Evolutionary conservation across 2,888 invertebrate species (phyloP).

Genomic region (Aporophyla nigra): DNA sequence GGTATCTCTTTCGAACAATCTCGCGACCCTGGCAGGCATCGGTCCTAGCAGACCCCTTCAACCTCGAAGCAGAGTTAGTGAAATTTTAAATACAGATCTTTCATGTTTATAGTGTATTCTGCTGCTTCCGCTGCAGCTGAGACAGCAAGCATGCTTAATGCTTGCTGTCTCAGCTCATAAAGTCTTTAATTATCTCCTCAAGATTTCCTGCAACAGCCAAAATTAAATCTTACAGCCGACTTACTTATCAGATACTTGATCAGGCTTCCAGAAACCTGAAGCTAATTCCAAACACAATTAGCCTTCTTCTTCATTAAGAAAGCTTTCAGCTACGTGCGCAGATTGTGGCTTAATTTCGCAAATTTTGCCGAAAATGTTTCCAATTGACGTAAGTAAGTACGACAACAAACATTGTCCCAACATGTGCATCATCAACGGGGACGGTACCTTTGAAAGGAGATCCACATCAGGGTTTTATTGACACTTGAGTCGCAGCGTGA

Average conservation of each 20-base stretch:
- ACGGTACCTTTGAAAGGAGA: slow-evolving; percentile 48
- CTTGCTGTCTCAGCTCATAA: neutral
- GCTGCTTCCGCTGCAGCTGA: too few relatives aligned
- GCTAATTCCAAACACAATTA: neutral
- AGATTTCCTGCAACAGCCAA: neutral
- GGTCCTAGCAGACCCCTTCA: too few relatives aligned
- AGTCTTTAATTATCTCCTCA: too few relatives aligned
- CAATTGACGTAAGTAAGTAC: slow-evolving; percentile 33
- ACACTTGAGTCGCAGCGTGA: slow-evolving; percentile 12
- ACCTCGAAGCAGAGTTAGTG: too few relatives aligned
- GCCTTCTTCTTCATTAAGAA: neutral
- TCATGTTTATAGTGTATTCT: too few relatives aligned
- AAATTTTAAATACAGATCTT: too few relatives aligned
- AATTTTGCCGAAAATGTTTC: neutral
- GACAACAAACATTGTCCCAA: slow-evolving; percentile 30
- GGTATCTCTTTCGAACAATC: too few relatives aligned
- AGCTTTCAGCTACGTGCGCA: slow-evolving; percentile 9
- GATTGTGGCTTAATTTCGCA: neutral
- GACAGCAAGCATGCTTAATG: too few relatives aligned
- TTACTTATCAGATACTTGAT: neutral
- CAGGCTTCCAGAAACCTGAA: neutral
- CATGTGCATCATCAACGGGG: slow-evolving; percentile 44
- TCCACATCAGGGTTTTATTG: slow-evolving; percentile 42
- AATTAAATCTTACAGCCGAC: neutral
- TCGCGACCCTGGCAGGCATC: too few relatives aligned